Base-by-base conservation (phyloP, 2,113 vertebrate species). In the Prolemur simus region DNA sequence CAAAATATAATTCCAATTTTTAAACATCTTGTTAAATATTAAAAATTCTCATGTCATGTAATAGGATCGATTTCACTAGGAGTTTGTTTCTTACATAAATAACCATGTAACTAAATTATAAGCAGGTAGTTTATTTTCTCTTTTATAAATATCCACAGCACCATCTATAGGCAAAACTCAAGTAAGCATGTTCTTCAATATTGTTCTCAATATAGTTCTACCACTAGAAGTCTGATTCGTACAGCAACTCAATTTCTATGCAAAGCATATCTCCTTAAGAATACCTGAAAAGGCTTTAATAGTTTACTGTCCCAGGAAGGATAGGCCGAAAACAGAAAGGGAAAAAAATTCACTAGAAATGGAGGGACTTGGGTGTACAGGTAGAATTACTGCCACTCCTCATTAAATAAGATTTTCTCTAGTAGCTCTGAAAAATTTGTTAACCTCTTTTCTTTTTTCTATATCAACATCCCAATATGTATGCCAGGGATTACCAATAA, bases 161-260 rank as follows among this genome's bases (percentile, higher is more conserved):
- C 10, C 39, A 98, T 32, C 98, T 97, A 98, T 80, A 98, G 97
- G 93, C 49, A 98, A 97, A 84, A 97, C 47, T 78, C 98, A 83
- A 81, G 86, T 23, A 95, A 83, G 87, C 95, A 96, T 58, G 49
- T 54, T 89, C 63, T 93, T 87, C 34, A 73, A 84, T 73, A 77
- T 2, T 94, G 42, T 76, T 93, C 42, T 84, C 32, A 77, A 87
- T 78, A 77, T 6, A 93, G 34, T 77, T 93, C 42, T 84, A 91
- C 25, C 56, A 87, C 17, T 66, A 5, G 9, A 92, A 89, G 10
- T 78, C 60, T 87, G 15, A 74, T 92, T 10, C 49, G 89, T 66
- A 84, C 0, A 94, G 42, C 34, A 92, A 87, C 25, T 96, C 37
- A 90, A 89, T 73, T 84, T 68, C 63, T 49, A 68, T 64, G 66